These are phyloP conservation scores for Muntiacus muntjak DNA, from an alignment of 2,113 vertebrate genomes.

Conservation along the genomic window DNA sequence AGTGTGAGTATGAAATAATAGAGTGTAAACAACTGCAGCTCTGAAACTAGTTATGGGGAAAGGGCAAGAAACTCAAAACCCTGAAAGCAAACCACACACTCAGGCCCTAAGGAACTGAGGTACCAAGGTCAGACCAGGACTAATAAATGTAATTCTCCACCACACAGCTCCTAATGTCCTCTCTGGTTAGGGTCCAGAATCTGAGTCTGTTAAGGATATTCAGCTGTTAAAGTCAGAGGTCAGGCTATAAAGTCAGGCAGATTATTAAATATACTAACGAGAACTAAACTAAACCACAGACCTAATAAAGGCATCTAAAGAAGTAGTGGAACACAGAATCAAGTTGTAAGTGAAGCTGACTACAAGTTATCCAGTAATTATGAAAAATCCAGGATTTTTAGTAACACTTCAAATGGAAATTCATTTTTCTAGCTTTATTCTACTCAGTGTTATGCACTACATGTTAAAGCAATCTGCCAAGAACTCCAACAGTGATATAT, in stretches of 20 bases:
- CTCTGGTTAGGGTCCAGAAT: background rate
- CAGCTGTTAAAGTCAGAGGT: background rate
- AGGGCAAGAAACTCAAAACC: conserved; percentile 3
- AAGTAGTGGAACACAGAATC: background rate
- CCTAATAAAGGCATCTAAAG: background rate
- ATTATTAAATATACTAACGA: background rate
- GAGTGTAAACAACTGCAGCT: background rate
- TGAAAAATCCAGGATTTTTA: background rate
- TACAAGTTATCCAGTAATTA: background rate
- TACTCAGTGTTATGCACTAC: background rate
- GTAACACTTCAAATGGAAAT: background rate
- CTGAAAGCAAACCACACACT: background rate
- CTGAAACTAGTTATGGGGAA: background rate
- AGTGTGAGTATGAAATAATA: background rate
- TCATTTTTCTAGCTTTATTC: background rate
- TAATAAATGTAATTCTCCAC: background rate
- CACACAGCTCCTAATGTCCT: background rate
- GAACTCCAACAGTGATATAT: background rate
- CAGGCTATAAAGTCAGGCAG: background rate
- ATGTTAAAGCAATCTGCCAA: background rate
- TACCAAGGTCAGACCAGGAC: background rate
- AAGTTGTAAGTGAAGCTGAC: background rate
- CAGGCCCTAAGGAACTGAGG: background rate
- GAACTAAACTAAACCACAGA: background rate
- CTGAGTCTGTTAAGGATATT: background rate